Conservation (phyloP, 2,797 vertebrate species). For the Coracias cyanogaster region DNA sequence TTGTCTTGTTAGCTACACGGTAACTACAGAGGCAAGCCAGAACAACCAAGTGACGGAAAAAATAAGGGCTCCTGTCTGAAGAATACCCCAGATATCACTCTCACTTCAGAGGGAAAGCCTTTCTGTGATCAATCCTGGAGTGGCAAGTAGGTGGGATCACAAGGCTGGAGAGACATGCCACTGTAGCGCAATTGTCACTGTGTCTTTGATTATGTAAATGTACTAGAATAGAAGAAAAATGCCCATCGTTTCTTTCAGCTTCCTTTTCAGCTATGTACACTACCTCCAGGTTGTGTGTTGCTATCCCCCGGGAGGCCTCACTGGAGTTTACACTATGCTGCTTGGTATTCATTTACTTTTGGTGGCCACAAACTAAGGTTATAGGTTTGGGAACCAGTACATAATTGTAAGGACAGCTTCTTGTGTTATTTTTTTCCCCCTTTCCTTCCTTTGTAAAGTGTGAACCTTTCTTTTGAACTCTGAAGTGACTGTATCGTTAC, state of each 20-base stretch:
- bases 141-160: neutral
- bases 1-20: neutral
- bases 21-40: neutral
- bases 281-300: constrained; percentile 4
- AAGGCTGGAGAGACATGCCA: neutral
- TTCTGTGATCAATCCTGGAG: neutral
- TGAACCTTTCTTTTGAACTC: constrained; percentile 55
- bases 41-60: neutral
- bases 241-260: neutral
- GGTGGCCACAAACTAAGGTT: constrained; percentile 26
- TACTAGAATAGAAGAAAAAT: constrained; percentile 18
- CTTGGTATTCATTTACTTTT: constrained; percentile 42
- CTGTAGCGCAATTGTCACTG: neutral
- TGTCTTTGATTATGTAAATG: neutral
- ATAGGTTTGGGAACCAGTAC: constrained; percentile 41
- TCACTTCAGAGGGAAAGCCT: neutral
- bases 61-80: neutral
- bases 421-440: neutral
- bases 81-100: neutral
- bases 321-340: constrained; percentile 30
- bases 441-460: constrained; percentile 37
- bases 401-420: constrained; percentile 22
- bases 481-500: constrained; percentile 32
- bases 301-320: neutral
- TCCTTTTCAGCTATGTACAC: neutral